Evolutionary conservation across 2,888 invertebrate genomes (phyloP).

Genomic region (Lasioglossum morio): DNA sequence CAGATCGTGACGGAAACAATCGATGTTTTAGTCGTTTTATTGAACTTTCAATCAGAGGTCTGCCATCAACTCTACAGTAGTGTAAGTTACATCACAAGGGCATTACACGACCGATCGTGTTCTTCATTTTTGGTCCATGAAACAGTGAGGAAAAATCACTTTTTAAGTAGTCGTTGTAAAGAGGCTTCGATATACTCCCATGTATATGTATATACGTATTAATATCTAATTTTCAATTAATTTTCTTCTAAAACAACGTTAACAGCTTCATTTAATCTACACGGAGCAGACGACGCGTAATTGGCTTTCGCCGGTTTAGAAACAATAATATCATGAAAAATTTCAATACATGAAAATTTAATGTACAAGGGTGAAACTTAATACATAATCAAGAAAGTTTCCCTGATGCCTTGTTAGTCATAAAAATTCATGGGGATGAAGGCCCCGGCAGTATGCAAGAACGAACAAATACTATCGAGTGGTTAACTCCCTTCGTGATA

Average conservation of each 20-base stretch:
- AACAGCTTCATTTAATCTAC: background rate
- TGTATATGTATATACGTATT: background rate
- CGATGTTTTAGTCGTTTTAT: too few species aligned
- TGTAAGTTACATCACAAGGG: too few species aligned
- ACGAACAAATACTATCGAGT: slow-evolving; percentile 4
- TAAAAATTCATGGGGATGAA: slow-evolving; percentile 38
- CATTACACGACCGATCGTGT: too few species aligned
- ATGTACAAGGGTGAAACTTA: slow-evolving; percentile 22
- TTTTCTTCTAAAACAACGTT: background rate
- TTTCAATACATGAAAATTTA: slow-evolving; percentile 20
- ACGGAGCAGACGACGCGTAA: background rate
- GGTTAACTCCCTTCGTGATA: slow-evolving; percentile 45
- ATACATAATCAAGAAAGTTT: slow-evolving; percentile 30
- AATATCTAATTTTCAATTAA: background rate
- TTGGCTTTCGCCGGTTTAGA: background rate
- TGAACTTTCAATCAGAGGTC: too few species aligned
- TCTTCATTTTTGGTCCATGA: too few species aligned
- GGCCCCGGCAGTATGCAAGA: background rate
- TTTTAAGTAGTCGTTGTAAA: too few species aligned
- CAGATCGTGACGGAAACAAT: too few species aligned
- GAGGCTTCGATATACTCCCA: background rate
- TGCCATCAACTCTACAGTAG: too few species aligned
- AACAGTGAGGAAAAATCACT: too few species aligned
- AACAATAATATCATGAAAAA: background rate
- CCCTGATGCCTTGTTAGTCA: slow-evolving; percentile 13